Conservation (phyloP, 2,113 vertebrate genomes). For the Oryzias melastigma region DNA sequence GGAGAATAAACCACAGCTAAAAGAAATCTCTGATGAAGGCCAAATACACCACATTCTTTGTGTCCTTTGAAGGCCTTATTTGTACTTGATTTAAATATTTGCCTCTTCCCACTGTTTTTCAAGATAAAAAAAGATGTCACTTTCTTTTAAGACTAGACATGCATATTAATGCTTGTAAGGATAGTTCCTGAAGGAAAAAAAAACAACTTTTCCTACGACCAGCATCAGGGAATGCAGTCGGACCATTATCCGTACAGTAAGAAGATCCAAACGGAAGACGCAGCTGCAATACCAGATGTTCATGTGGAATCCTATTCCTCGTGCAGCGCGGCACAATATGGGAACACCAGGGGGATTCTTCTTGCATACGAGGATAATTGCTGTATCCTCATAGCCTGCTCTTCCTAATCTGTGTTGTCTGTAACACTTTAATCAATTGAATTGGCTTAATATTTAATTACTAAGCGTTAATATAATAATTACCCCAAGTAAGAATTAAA, state of each 20-base stretch:
- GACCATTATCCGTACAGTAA: constrained; percentile 43
- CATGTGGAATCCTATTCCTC: constrained; percentile 47
- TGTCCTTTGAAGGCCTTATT: constrained; percentile 12
- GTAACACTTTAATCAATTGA: constrained; percentile 34
- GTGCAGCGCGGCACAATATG: constrained; percentile 33
- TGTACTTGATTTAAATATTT: constrained; percentile 14
- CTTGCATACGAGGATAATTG: constrained; percentile 49
- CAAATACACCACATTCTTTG: background rate
- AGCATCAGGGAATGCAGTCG: constrained; percentile 31
- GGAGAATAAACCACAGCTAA: background rate
- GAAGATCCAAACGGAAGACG: constrained; percentile 55
- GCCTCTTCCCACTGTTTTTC: constrained; percentile 11
- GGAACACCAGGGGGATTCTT: constrained; percentile 44
- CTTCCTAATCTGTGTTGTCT: constrained; percentile 28
- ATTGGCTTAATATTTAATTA: constrained; percentile 29
- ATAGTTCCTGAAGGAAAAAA: background rate
- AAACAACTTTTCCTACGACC: constrained; percentile 41
- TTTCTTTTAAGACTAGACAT: background rate
- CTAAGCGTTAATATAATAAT: constrained; percentile 32
- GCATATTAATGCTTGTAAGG: too few relatives aligned
- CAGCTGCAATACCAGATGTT: constrained; percentile 73
- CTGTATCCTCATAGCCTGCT: constrained; percentile 37
- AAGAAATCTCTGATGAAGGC: background rate
- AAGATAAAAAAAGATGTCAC: constrained; percentile 34
- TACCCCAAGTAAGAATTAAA: background rate